Conservation (phyloP, 2,797 vertebrate genomes). For the Anniella stebbinsi region DNA sequence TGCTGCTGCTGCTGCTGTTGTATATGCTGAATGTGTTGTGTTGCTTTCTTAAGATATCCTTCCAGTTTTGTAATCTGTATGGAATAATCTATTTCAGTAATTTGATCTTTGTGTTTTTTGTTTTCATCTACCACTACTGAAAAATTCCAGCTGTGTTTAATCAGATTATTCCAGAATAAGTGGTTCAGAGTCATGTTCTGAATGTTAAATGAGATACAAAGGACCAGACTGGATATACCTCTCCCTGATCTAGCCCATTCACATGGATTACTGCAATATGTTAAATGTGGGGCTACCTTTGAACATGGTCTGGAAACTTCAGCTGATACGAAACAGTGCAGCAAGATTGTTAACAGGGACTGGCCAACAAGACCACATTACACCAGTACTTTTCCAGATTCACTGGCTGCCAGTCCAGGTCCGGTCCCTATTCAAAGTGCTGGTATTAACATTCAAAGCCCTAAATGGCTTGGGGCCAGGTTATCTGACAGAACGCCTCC, state of each 20-base stretch:
- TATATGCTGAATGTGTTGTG: conserved; percentile 29
- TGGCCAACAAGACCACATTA: too few species aligned
- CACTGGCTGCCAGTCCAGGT: too few species aligned
- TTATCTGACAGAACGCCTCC: too few species aligned
- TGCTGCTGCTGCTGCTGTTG: conserved; percentile 19
- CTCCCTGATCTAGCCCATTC: background rate
- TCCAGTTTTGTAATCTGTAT: conserved; percentile 42
- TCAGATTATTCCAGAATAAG: background rate
- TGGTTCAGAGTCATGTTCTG: background rate
- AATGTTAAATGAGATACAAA: background rate
- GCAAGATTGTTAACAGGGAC: too few species aligned
- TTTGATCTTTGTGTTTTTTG: background rate
- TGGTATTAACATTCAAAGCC: too few species aligned
- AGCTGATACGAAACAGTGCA: too few species aligned
- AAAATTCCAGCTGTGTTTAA: background rate
- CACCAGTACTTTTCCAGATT: too few species aligned
- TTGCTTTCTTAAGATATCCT: conserved; percentile 27
- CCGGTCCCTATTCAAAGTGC: too few species aligned
- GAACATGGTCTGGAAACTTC: too few species aligned
- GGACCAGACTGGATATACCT: background rate
- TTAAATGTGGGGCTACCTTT: too few species aligned
- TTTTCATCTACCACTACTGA: background rate
- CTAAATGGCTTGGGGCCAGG: too few species aligned
- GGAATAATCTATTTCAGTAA: conserved; percentile 8
- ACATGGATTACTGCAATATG: too few species aligned